Base-by-base conservation (phyloP, 2,888 invertebrate species). In the Tachina grossa region DNA sequence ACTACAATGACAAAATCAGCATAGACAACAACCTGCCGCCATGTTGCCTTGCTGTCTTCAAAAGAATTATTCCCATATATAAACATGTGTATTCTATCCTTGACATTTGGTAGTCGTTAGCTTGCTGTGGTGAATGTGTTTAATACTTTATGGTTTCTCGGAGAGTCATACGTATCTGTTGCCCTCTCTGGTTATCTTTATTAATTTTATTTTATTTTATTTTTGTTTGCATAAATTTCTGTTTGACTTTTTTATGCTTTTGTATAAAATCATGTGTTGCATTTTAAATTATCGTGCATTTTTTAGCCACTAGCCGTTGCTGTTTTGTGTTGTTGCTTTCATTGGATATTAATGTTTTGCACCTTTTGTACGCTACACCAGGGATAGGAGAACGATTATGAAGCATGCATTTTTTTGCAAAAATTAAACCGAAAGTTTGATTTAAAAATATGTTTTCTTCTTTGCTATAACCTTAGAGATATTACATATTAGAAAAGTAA, bases 221-320 rank as follows among this genome's bases (percentile, higher is more conserved):
- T 39, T 45, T 41, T 72, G 51, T 72, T 9, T 57, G 45, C 43
- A 74, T 77, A 63, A 74, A 78, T 79, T 75, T 61, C 14, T 69
- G 51, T 69, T 10, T 43, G 39, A 45, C 55, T 43, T 68, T 39
- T 68, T 47, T 49, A 22, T 75, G 45, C 61, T 74, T 51, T 51
- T 68, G 47, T 22, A 63, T 65, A 83, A 79, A 83, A 83, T 80
- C 83, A 80, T 86, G 83, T 86, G 85, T 80, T 83, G 85, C 85
- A 86, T 83, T 80, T 76, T 83, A 83, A 83, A 80, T 74, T 69
- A 68, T 77, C 49, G 39, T 65, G 79, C 69, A 77, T 66, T 77
- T 77, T 76, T 55, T 77, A 53, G 83, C 83, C 86, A 51, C 80
- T 77, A 80, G 80, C 74, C 75, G 71, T 57, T 71, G 59, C 78